A percentile compares a stretch with the other conserved stretches of the same genome.
phyloP scores from a whole-genome alignment of 2,888 invertebrate species.

The Lepidochitona cinerea region DNA sequence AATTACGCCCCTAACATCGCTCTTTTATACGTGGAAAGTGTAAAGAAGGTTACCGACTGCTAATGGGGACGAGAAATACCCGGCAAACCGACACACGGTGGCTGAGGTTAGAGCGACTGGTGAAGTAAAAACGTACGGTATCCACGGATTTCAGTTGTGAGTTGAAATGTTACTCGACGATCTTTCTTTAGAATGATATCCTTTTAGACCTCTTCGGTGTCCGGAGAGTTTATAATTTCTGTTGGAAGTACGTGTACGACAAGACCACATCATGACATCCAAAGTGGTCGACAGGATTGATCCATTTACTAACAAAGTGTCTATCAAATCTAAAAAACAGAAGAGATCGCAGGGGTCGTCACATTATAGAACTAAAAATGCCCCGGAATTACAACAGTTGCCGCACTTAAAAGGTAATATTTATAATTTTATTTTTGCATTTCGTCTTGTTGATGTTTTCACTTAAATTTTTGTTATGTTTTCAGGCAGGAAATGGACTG shows the following conservation, averaged over 20 bases:
- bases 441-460: no score
- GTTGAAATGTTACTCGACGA: not conserved
- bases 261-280: slow-evolving; percentile 41
- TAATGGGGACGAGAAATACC: slow-evolving; percentile 2
- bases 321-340: slow-evolving; percentile 98
- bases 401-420: slow-evolving; percentile 94
- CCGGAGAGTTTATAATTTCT: not conserved
- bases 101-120: not conserved
- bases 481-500: no score
- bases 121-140: not conserved
- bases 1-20: not conserved
- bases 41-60: not conserved
- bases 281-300: slow-evolving; percentile 94
- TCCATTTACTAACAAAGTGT: slow-evolving; percentile 92
- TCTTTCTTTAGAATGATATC: slow-evolving; percentile 3
- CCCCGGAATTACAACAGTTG: slow-evolving; percentile 96
- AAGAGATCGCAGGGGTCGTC: slow-evolving; percentile 99
- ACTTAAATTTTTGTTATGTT: no score
- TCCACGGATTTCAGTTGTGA: no score
- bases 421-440: no score
- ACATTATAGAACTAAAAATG: slow-evolving; percentile 97
- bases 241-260: not conserved
- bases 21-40: not conserved
- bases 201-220: not conserved
- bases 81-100: slow-evolving; percentile 8